phyloP scores from a whole-genome alignment of 2,113 vertebrate species.

The Psophia crepitans region DNA sequence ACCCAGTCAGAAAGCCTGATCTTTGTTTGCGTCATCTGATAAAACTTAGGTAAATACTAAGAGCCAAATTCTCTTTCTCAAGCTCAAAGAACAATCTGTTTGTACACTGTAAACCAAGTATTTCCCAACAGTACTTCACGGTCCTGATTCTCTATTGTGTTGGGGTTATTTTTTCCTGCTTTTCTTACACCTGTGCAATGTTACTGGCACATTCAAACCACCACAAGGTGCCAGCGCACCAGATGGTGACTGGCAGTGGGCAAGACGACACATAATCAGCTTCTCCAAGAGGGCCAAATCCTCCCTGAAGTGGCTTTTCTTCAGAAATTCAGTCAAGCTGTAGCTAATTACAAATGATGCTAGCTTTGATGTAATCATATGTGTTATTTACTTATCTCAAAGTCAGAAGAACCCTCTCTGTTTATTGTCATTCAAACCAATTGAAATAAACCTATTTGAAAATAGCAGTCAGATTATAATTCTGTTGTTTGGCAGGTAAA shows the following conservation, averaged over 20 bases:
- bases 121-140: conserved; percentile 3
- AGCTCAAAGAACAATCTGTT: conserved; percentile 27
- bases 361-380: background rate
- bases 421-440: background rate
- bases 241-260: background rate
- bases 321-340: background rate
- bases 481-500: background rate
- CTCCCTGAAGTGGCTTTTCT: background rate
- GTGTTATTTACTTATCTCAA: background rate
- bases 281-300: background rate
- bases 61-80: background rate
- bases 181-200: background rate
- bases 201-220: background rate
- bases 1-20: background rate
- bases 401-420: background rate
- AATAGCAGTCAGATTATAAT: background rate
- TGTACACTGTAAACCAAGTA: background rate
- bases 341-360: background rate
- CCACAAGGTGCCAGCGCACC: background rate
- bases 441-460: background rate
- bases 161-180: background rate
- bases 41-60: background rate
- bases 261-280: background rate
- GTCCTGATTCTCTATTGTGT: background rate
- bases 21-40: background rate